These are phyloP conservation scores for Ciconia maguari DNA, from an alignment of 2,113 vertebrate species.

Conservation along the genomic window DNA sequence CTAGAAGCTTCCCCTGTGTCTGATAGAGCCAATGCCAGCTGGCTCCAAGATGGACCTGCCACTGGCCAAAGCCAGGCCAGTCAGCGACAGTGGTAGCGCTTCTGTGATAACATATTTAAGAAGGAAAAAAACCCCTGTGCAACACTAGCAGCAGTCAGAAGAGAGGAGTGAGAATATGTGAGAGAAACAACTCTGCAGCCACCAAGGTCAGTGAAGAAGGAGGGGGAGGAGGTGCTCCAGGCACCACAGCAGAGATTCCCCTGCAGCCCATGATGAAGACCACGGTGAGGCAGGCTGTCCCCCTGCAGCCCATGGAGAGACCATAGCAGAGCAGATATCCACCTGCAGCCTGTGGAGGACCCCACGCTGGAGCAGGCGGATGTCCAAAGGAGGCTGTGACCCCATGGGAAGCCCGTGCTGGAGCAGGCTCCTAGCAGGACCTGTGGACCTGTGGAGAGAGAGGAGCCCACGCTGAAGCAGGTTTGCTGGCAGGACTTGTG, in stretches of 20 bases:
- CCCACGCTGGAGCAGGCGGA: not conserved
- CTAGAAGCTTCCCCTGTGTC: not conserved
- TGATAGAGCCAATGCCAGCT: not conserved
- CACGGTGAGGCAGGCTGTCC: not conserved
- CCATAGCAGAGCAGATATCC: not conserved
- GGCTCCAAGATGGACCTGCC: rapidly evolving
- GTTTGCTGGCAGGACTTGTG: not conserved
- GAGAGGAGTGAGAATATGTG: not conserved
- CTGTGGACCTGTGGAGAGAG: not conserved
- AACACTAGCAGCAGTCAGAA: no score
- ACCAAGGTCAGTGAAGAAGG: not conserved
- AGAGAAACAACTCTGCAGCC: not conserved
- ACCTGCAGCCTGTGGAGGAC: not conserved
- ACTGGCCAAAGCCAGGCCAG: not conserved
- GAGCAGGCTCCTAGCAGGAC: not conserved
- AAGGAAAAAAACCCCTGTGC: no score
- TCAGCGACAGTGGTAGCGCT: rapidly evolving
- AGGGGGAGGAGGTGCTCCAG: not conserved
- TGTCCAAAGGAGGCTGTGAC: not conserved
- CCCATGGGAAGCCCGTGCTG: no score
- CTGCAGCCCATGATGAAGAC: not conserved
- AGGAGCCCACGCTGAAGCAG: not conserved
- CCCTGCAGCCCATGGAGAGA: not conserved
- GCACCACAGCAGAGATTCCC: not conserved
- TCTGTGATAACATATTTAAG: not conserved